These are phyloP conservation scores for Coremacera marginata DNA, from an alignment of 2,888 invertebrate genomes.

Conservation along the genomic window DNA sequence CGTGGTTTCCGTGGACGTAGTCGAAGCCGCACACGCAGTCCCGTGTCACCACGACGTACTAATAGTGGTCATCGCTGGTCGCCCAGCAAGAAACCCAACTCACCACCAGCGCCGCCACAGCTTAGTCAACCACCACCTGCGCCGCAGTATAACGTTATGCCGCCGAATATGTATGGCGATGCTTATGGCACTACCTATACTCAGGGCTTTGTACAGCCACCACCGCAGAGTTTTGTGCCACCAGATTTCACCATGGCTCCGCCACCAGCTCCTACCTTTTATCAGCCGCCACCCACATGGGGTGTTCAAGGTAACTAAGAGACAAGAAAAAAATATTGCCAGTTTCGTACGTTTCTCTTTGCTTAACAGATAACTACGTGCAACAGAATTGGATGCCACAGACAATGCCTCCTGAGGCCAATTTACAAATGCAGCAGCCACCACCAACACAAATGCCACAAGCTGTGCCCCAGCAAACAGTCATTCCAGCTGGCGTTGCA, in stretches of 20 bases:
- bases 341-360: too few relatives aligned
- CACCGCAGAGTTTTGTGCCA: slow-evolving; percentile 55
- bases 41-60: slow-evolving; percentile 54
- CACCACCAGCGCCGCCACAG: slow-evolving; percentile 49
- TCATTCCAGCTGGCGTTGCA: slow-evolving; percentile 27
- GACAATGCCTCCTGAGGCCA: slow-evolving; percentile 7
- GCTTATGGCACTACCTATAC: slow-evolving; percentile 45
- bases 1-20: slow-evolving; percentile 54
- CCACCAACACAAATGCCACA: slow-evolving; percentile 43
- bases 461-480: slow-evolving; percentile 39
- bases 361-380: slow-evolving; percentile 51
- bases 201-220: slow-evolving; percentile 52
- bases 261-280: slow-evolving; percentile 59
- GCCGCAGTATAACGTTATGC: slow-evolving; percentile 57
- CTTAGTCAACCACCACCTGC: slow-evolving; percentile 47
- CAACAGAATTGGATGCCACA: slow-evolving; percentile 60
- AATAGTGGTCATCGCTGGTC: slow-evolving; percentile 62
- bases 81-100: slow-evolving; percentile 59
- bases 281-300: slow-evolving; percentile 63
- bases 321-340: neutral
- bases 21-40: slow-evolving; percentile 59
- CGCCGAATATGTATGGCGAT: slow-evolving; percentile 58
- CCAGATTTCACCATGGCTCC: slow-evolving; percentile 54
- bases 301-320: slow-evolving; percentile 51
- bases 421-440: slow-evolving; percentile 48